phyloP scores from a whole-genome alignment of 2,113 vertebrate genomes.

The Notiomystis cincta region DNA sequence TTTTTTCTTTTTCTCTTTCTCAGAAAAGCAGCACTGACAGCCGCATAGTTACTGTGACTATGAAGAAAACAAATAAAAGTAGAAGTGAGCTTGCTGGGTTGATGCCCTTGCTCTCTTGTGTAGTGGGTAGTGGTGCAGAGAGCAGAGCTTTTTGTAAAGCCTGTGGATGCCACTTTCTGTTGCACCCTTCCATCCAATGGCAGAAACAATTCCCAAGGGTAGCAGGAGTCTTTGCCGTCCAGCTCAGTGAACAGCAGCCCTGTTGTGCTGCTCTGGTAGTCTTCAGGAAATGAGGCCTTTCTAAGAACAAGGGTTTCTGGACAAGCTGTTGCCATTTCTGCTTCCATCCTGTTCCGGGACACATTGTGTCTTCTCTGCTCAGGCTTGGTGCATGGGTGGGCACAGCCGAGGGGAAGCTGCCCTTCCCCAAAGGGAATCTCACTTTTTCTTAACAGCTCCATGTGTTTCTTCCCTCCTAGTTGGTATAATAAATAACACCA shows the following conservation, averaged over 20 bases:
- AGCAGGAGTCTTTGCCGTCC: not conserved
- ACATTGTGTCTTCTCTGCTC: rapidly evolving
- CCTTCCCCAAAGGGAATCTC: not conserved
- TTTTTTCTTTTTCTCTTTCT: not conserved
- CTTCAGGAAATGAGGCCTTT: not conserved
- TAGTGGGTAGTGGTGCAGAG: not conserved
- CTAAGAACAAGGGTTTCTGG: not conserved
- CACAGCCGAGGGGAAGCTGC: not conserved
- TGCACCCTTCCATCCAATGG: not conserved
- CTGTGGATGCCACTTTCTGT: not conserved
- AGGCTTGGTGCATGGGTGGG: rapidly evolving
- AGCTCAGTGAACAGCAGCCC: not conserved
- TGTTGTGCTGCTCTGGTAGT: not conserved
- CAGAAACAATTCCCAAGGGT: rapidly evolving
- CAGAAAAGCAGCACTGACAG: not conserved
- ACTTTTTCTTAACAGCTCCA: not conserved
- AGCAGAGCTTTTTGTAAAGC: not conserved
- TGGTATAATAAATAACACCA: not conserved
- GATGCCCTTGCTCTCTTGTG: not conserved
- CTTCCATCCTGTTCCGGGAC: not conserved
- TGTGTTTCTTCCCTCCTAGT: rapidly evolving
- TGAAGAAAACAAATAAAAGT: not conserved
- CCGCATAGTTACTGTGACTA: not conserved
- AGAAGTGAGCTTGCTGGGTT: not conserved
- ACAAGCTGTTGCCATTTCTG: not conserved